These are phyloP conservation scores for Cheilosia grossa DNA, from an alignment of 2,888 invertebrate species.

Conservation along the genomic window DNA sequence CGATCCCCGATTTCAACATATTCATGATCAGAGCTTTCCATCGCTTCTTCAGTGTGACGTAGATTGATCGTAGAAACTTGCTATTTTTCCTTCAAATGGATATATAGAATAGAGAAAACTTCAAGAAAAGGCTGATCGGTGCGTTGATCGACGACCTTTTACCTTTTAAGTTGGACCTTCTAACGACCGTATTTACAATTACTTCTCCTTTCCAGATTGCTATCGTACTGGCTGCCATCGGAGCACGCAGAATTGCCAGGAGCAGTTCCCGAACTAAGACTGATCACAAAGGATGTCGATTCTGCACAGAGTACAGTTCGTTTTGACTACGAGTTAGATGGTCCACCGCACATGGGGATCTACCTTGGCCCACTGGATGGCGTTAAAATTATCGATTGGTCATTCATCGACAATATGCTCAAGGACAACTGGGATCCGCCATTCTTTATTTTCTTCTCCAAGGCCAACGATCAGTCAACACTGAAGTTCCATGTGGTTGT, in stretches of 20 bases:
- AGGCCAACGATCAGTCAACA: conserved; percentile 80
- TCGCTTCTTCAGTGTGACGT: no score
- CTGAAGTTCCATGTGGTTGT: conserved; percentile 79
- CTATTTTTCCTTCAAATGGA: no score
- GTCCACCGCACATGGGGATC: conserved; percentile 80
- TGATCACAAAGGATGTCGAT: conserved; percentile 74
- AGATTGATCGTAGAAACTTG: no score
- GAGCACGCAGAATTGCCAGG: conserved; percentile 76
- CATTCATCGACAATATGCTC: conserved; percentile 78
- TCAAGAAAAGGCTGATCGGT: no score
- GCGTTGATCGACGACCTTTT: no score
- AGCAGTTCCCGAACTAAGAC: conserved; percentile 68
- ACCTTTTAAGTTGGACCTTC: background rate
- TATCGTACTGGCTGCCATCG: conserved; percentile 79
- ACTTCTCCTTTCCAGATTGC: conserved; percentile 72
- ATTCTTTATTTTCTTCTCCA: conserved; percentile 80
- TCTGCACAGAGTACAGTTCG: conserved; percentile 74
- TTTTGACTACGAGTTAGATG: conserved; percentile 79
- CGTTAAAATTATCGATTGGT: conserved; percentile 79
- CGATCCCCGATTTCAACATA: no score
- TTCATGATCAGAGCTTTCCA: no score
- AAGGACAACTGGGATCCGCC: conserved; percentile 77
- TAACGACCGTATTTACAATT: background rate
- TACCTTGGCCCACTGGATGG: conserved; percentile 79
- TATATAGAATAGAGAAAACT: no score